These are phyloP conservation scores for Philonicus albiceps DNA, from an alignment of 2,888 invertebrate species.

Conservation along the genomic window DNA sequence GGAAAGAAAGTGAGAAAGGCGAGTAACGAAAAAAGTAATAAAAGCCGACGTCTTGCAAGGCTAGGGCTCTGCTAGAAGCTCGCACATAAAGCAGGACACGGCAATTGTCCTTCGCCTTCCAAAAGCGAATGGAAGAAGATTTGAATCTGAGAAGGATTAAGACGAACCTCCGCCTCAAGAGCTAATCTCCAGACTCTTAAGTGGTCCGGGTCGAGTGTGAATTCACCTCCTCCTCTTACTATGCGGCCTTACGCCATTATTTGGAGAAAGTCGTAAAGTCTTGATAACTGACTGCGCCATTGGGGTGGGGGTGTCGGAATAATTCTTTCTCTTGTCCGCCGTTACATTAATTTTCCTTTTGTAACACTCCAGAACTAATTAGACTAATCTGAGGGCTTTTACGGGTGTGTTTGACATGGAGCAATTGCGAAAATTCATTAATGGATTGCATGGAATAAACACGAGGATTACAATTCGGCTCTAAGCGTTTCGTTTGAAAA, in stretches of 20 bases:
- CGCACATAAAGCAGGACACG: conserved; percentile 15
- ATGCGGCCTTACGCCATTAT: not conserved
- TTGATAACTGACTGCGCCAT: not conserved
- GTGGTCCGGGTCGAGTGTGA: conserved; percentile 17
- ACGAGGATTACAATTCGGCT: conserved; percentile 8
- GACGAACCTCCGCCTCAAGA: not conserved
- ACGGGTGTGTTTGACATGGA: not conserved
- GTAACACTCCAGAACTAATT: conserved; percentile 10
- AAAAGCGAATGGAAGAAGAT: not conserved
- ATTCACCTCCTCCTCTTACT: not conserved
- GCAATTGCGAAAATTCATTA: conserved; percentile 16
- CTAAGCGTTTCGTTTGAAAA: not conserved
- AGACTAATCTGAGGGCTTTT: conserved; percentile 11
- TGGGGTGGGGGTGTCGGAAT: not conserved
- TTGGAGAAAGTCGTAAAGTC: conserved; percentile 14
- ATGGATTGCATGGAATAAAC: conserved; percentile 1
- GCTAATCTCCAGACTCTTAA: conserved; percentile 21
- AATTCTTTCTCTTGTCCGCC: not conserved
- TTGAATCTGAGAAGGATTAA: conserved; percentile 27
- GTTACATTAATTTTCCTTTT: conserved; percentile 19
- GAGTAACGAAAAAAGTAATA: not conserved
- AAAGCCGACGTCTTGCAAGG: not conserved
- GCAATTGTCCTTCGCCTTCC: not conserved
- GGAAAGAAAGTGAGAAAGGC: not conserved
- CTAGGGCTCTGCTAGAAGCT: not conserved